phyloP scores from a whole-genome alignment of 2,888 invertebrate genomes.

The Dorcus parallelipipedus region DNA sequence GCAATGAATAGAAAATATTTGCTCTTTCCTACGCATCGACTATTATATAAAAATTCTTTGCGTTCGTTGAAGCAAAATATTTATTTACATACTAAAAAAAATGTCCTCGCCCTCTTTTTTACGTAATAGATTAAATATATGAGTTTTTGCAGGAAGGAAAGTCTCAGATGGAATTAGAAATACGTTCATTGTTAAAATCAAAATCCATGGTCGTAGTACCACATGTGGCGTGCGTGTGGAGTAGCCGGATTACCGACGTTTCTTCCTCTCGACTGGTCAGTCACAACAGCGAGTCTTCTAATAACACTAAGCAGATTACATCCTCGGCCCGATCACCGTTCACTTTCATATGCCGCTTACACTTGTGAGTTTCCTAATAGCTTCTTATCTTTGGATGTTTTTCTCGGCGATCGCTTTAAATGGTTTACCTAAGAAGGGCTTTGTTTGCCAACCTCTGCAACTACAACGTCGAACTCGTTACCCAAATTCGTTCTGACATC shows the following conservation, averaged over 20 bases:
- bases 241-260: conserved; percentile 41
- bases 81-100: background rate
- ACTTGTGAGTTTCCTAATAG: conserved; percentile 34
- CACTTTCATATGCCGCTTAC: conserved; percentile 25
- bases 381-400: conserved; percentile 31
- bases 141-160: background rate
- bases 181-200: background rate
- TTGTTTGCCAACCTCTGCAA: conserved; percentile 35
- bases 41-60: too few species aligned
- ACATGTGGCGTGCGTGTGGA: conserved; percentile 28
- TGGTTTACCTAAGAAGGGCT: conserved; percentile 45
- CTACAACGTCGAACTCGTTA: conserved; percentile 34
- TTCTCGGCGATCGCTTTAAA: conserved; percentile 44
- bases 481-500: conserved; percentile 31
- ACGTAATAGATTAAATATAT: background rate
- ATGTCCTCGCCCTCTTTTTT: background rate
- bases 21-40: background rate
- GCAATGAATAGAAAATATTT: background rate
- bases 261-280: conserved; percentile 44
- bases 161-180: background rate
- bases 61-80: background rate
- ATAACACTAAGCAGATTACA: conserved; percentile 49
- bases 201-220: conserved; percentile 16
- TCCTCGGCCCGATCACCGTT: conserved; percentile 33
- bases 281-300: conserved; percentile 44